A percentile compares a stretch with the other conserved stretches of the same genome.
Conservation (phyloP, 1,140 invertebrate species). For the Trichonephila clavipes region DNA sequence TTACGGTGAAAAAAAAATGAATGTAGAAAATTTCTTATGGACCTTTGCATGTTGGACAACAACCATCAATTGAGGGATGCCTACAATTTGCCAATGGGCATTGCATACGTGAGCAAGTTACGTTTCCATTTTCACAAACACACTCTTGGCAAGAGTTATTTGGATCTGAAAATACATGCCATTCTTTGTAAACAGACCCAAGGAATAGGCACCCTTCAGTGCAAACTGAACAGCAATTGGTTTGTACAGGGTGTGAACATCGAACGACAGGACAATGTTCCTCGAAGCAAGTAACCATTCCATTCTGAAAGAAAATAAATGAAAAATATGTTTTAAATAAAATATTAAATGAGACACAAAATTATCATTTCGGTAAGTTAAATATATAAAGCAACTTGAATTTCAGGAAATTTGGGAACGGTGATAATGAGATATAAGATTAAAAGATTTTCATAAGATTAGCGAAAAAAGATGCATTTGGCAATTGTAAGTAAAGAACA, state of each 20-base stretch:
- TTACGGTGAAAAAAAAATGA: too few species aligned
- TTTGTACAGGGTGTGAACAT: slow-evolving; percentile 61
- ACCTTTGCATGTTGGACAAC: slow-evolving; percentile 66
- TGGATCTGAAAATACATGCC: slow-evolving; percentile 26
- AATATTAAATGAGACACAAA: too few species aligned
- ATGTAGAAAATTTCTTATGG: background rate
- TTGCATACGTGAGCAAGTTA: slow-evolving; percentile 8
- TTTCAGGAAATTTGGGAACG: too few species aligned
- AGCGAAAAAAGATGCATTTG: too few species aligned
- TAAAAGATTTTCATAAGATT: too few species aligned
- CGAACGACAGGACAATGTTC: slow-evolving; percentile 33
- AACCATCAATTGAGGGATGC: slow-evolving; percentile 19
- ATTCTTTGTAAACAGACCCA: slow-evolving; percentile 20
- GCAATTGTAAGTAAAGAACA: too few species aligned
- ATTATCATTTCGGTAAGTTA: too few species aligned
- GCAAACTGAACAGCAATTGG: slow-evolving; percentile 43
- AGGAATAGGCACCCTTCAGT: slow-evolving; percentile 36
- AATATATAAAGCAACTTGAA: too few species aligned
- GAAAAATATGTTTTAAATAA: too few species aligned
- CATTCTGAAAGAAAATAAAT: slow-evolving; percentile 10
- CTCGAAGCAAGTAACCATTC: slow-evolving; percentile 57
- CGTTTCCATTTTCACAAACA: slow-evolving; percentile 54
- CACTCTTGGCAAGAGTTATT: slow-evolving; percentile 60
- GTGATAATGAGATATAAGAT: too few species aligned
- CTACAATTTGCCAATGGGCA: slow-evolving; percentile 45